These are phyloP conservation scores for Halesus radiatus DNA, from an alignment of 1,140 invertebrate genomes.

Conservation along the genomic window DNA sequence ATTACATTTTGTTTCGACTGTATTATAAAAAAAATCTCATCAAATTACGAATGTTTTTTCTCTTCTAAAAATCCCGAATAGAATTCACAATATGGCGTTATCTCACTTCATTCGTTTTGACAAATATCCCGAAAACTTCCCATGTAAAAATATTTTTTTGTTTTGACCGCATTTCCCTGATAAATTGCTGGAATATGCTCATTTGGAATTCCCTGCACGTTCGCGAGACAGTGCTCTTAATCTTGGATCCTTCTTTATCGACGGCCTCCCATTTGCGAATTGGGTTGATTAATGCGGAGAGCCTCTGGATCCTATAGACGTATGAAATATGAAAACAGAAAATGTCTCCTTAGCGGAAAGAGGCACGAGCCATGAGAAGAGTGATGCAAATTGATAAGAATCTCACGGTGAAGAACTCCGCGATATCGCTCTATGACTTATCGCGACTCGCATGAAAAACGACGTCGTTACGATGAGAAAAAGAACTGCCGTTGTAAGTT, in stretches of 20 bases:
- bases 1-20: too few relatives aligned
- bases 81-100: background rate
- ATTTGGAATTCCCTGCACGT: slow-evolving; percentile 14
- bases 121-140: slow-evolving; percentile 1
- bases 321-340: slow-evolving; percentile 33
- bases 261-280: slow-evolving; percentile 21
- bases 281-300: slow-evolving; percentile 34
- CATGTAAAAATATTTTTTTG: background rate
- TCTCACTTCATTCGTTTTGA: slow-evolving; percentile 4
- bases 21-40: too few relatives aligned
- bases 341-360: slow-evolving; percentile 1
- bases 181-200: slow-evolving; percentile 1
- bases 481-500: slow-evolving; percentile 32
- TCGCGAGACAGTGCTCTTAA: slow-evolving; percentile 27
- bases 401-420: slow-evolving; percentile 41
- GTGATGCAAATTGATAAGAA: slow-evolving; percentile 48
- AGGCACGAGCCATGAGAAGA: background rate
- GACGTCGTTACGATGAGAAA: slow-evolving; percentile 46
- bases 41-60: too few relatives aligned
- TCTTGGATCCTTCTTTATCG: slow-evolving; percentile 41
- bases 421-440: slow-evolving; percentile 50
- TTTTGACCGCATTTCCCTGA: slow-evolving; percentile 11
- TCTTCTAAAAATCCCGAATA: too few relatives aligned
- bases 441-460: slow-evolving; percentile 48
- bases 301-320: background rate